Conservation (phyloP, 2,797 vertebrate genomes). For the Bufotes viridis region DNA sequence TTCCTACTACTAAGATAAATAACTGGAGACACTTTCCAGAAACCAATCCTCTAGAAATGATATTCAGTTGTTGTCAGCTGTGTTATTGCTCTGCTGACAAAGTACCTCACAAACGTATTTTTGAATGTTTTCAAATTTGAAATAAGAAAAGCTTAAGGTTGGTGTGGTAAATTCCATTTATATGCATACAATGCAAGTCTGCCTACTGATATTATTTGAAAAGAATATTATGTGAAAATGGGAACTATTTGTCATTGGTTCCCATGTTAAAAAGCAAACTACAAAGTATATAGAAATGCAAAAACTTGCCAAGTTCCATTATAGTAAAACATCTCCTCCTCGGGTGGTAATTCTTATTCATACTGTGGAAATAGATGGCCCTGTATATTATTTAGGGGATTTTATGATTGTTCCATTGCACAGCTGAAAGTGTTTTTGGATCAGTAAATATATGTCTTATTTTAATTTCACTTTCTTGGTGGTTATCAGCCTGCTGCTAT, state of each 20-base stretch:
- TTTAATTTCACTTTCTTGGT: conserved; percentile 38
- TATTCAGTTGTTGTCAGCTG: background rate
- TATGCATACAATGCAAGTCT: conserved; percentile 20
- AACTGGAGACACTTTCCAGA: background rate
- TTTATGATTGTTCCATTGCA: conserved; percentile 38
- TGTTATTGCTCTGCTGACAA: conserved; percentile 1
- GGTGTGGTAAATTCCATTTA: conserved; percentile 32
- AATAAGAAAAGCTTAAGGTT: conserved; percentile 6
- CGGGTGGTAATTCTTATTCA: conserved; percentile 38
- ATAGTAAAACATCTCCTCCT: conserved; percentile 37
- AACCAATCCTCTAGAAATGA: background rate
- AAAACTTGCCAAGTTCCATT: conserved; percentile 33
- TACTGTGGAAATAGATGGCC: conserved; percentile 47
- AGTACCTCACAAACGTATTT: conserved; percentile 13
- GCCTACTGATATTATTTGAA: conserved; percentile 32
- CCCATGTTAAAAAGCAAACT: conserved; percentile 25
- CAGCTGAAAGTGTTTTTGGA: conserved; percentile 26
- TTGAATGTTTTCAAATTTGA: conserved; percentile 26
- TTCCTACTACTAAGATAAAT: background rate
- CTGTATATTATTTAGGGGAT: conserved; percentile 35
- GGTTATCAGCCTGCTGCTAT: conserved; percentile 31
- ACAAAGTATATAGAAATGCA: conserved; percentile 38
- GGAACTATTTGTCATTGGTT: conserved; percentile 37
- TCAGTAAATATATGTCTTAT: conserved; percentile 46
- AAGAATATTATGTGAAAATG: conserved; percentile 9